Conservation (phyloP, 2,888 invertebrate genomes). For the Cheilosia soror region DNA sequence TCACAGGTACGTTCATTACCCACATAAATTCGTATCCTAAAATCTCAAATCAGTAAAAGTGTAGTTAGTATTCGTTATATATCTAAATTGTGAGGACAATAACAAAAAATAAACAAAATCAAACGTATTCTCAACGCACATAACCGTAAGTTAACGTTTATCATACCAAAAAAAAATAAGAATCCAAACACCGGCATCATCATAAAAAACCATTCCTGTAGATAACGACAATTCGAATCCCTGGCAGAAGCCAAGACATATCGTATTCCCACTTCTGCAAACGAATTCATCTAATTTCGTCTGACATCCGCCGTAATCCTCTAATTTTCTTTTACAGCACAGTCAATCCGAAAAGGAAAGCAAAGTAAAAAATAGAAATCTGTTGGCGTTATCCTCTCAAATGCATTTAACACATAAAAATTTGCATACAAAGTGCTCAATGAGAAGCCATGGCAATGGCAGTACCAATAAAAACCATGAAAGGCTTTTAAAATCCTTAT, state of each 20-base stretch:
- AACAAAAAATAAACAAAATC: not conserved
- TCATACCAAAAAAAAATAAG: conserved; percentile 28
- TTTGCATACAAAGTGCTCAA: conserved; percentile 81
- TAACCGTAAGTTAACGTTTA: conserved; percentile 26
- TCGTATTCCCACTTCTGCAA: conserved; percentile 53
- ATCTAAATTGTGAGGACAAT: conserved; percentile 29
- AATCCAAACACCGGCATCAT: conserved; percentile 45
- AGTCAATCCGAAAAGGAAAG: conserved; percentile 41
- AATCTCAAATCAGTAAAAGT: conserved; percentile 17
- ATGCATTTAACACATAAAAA: conserved; percentile 83
- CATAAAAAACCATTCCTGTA: conserved; percentile 63
- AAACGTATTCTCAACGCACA: conserved; percentile 15
- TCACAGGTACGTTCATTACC: no score
- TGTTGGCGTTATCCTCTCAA: conserved; percentile 79
- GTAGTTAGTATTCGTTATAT: conserved; percentile 1
- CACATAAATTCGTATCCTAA: not conserved
- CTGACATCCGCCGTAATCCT: conserved; percentile 69
- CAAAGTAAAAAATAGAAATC: conserved; percentile 54
- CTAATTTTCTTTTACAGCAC: conserved; percentile 72
- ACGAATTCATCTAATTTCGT: conserved; percentile 75
- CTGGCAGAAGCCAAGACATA: conserved; percentile 19
- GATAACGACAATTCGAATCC: conserved; percentile 64
- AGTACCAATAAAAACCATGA: conserved; percentile 72
- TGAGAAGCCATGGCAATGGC: conserved; percentile 60
- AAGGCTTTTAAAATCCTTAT: conserved; percentile 72